These are phyloP conservation scores for Pseudococcus viburni DNA, from an alignment of 2,888 invertebrate species.

Conservation along the genomic window DNA sequence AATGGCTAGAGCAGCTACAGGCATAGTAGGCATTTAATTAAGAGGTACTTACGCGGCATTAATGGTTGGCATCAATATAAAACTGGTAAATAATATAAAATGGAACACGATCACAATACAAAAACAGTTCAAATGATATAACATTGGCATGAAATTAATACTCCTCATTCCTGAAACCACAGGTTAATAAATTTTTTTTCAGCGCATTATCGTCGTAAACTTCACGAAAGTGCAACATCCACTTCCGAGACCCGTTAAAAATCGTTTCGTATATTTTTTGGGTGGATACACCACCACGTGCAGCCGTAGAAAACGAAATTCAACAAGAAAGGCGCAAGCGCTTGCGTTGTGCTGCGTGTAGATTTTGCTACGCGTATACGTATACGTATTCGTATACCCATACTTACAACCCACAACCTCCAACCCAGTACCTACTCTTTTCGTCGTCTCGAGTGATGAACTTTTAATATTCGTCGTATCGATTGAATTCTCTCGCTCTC, in stretches of 20 bases:
- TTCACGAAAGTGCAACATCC: slow-evolving; percentile 46
- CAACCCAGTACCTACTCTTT: background rate
- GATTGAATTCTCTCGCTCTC: background rate
- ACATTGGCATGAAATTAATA: slow-evolving; percentile 16
- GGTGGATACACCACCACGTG: slow-evolving; percentile 52
- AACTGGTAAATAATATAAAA: background rate
- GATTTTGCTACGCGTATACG: background rate
- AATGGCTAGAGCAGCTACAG: too few relatives aligned
- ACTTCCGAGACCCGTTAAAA: slow-evolving; percentile 38
- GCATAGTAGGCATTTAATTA: background rate
- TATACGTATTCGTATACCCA: background rate
- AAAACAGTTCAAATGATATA: slow-evolving; percentile 40
- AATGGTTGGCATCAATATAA: slow-evolving; percentile 4
- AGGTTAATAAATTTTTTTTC: slow-evolving; percentile 44
- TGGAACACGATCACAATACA: slow-evolving; percentile 3
- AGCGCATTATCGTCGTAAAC: slow-evolving; percentile 52
- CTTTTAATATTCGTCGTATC: slow-evolving; percentile 36
- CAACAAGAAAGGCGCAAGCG: slow-evolving; percentile 47
- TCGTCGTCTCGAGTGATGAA: slow-evolving; percentile 32
- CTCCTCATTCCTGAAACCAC: slow-evolving; percentile 42
- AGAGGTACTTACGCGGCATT: slow-evolving; percentile 37
- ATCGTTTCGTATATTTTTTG: slow-evolving; percentile 42
- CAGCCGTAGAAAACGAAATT: slow-evolving; percentile 50
- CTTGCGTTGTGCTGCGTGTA: slow-evolving; percentile 10
- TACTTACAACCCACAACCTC: background rate